phyloP scores from a whole-genome alignment of 2,113 vertebrate species.

The Cheirogaleus medius region DNA sequence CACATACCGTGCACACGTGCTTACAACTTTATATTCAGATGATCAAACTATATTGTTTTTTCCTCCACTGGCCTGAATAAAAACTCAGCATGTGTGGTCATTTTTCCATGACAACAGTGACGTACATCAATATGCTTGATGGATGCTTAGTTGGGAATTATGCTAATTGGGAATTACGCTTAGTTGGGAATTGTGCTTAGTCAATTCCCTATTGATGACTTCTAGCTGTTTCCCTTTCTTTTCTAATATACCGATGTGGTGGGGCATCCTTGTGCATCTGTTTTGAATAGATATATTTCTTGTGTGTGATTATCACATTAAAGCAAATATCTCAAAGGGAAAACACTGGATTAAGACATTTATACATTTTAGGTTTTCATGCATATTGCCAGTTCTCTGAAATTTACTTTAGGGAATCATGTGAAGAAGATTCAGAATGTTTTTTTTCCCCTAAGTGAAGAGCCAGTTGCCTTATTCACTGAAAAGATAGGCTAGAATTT shows the following conservation, averaged over 20 bases:
- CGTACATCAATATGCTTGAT: not conserved
- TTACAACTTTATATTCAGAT: not conserved
- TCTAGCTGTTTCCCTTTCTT: not conserved
- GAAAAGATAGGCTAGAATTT: not conserved
- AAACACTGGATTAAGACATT: not conserved
- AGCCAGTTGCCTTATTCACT: not conserved
- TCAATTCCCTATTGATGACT: not conserved
- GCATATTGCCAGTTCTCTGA: not conserved
- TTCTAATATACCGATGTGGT: not conserved
- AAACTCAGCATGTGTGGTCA: not conserved
- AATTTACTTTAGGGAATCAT: constrained; percentile 22
- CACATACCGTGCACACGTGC: not conserved
- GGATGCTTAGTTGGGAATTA: not conserved
- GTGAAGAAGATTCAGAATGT: not conserved
- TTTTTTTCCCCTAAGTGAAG: not conserved
- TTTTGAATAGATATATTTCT: not conserved
- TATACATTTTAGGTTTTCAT: not conserved
- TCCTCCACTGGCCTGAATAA: not conserved
- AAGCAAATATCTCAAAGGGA: not conserved
- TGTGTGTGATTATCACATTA: not conserved
- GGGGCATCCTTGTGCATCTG: not conserved
- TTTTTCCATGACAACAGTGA: not conserved
- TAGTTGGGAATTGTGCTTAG: not conserved
- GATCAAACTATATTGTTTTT: not conserved
- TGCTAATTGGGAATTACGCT: not conserved